These are phyloP conservation scores for Pelecanus crispus DNA, from an alignment of 2,113 vertebrate genomes.

Conservation along the genomic window DNA sequence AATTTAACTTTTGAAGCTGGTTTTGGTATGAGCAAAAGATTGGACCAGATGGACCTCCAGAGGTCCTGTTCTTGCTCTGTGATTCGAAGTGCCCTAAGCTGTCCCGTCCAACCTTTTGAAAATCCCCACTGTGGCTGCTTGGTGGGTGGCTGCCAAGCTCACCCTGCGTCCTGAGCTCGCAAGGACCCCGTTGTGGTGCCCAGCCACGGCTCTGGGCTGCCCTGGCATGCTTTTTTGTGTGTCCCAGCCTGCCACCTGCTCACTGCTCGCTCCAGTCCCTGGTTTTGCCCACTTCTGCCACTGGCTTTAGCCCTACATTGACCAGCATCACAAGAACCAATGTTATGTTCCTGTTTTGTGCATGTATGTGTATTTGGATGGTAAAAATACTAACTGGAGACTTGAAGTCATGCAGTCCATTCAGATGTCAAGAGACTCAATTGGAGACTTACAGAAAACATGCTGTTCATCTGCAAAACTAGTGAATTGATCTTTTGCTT, in stretches of 20 bases:
- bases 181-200: accelerated
- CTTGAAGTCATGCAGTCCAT: not conserved
- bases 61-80: not conserved
- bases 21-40: not conserved
- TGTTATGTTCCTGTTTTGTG: not conserved
- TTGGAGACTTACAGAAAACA: not conserved
- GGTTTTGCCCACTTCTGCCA: not conserved
- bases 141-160: not conserved
- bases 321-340: not conserved
- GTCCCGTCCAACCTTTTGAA: not conserved
- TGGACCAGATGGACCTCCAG: not conserved
- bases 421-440: not conserved
- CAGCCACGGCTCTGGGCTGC: not conserved
- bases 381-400: accelerated
- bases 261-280: not conserved
- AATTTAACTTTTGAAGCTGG: not conserved
- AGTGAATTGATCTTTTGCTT: not conserved
- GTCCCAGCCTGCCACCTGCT: not conserved
- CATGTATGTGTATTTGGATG: not conserved
- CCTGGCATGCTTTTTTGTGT: not conserved
- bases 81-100: not conserved
- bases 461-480: not conserved
- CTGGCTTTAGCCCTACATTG: not conserved
- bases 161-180: not conserved
- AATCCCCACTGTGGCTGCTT: not conserved